These are phyloP conservation scores for Pardosa pseudoannulata DNA, from an alignment of 2,888 invertebrate species.

Conservation along the genomic window DNA sequence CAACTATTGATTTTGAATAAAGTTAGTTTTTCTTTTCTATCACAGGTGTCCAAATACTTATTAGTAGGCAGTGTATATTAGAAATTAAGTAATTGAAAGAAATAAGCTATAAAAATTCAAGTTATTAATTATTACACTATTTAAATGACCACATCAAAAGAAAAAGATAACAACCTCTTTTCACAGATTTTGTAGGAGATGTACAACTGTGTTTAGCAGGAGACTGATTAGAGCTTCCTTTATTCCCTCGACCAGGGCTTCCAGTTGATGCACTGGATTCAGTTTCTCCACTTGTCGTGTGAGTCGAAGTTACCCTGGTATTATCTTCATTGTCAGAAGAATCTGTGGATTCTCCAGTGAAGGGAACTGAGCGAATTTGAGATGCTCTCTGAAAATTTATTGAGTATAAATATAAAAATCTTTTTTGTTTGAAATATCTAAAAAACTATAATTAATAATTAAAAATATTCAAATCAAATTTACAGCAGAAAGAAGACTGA, in stretches of 20 bases:
- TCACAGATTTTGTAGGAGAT: slow-evolving; percentile 75
- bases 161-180: slow-evolving; percentile 75
- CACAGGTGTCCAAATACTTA: too few relatives aligned
- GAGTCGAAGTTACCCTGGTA: slow-evolving; percentile 73
- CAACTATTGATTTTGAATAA: too few relatives aligned
- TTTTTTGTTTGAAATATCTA: too few relatives aligned
- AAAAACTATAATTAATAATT: too few relatives aligned
- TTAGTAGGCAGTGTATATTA: too few relatives aligned
- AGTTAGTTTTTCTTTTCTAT: too few relatives aligned
- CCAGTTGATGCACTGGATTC: slow-evolving; percentile 75
- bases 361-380: slow-evolving; percentile 96
- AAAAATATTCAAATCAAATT: too few relatives aligned
- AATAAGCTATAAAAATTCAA: not conserved
- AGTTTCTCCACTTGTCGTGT: slow-evolving; percentile 74
- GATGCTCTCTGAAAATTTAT: slow-evolving; percentile 85
- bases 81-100: too few relatives aligned
- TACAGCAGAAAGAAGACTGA: too few relatives aligned
- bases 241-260: slow-evolving; percentile 64
- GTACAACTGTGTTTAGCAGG: slow-evolving; percentile 74
- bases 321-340: slow-evolving; percentile 87
- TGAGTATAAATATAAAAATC: not conserved
- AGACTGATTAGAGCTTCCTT: slow-evolving; percentile 67
- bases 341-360: slow-evolving; percentile 95
- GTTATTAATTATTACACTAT: not conserved
- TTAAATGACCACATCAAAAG: too few relatives aligned